phyloP scores from a whole-genome alignment of 2,888 invertebrate genomes.

The Hyppa rectilinea region DNA sequence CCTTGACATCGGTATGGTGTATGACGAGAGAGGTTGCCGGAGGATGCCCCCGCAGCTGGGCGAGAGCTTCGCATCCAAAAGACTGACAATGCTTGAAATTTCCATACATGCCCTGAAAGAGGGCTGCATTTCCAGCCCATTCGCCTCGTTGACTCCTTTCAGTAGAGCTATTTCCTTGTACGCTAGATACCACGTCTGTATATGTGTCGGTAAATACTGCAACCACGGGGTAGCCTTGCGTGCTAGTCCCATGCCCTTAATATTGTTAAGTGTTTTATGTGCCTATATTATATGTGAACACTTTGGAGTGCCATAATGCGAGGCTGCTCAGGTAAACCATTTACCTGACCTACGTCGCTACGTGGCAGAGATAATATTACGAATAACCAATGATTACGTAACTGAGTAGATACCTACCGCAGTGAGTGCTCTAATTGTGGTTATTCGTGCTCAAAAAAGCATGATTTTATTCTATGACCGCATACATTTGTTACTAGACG shows the following conservation, averaged over 20 bases:
- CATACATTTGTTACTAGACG: background rate
- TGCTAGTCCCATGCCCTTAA: slow-evolving; percentile 12
- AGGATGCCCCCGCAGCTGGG: slow-evolving; percentile 66
- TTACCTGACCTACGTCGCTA: no score
- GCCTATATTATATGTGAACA: slow-evolving; percentile 17
- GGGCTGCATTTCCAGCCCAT: slow-evolving; percentile 76
- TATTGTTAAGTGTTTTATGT: slow-evolving; percentile 30
- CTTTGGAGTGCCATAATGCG: background rate
- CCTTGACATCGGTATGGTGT: slow-evolving; percentile 70
- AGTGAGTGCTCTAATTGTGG: background rate
- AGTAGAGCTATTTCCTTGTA: slow-evolving; percentile 75
- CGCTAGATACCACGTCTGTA: slow-evolving; percentile 77
- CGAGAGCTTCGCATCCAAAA: slow-evolving; percentile 63
- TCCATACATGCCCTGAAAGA: slow-evolving; percentile 54
- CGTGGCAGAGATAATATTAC: background rate
- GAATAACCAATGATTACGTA: background rate
- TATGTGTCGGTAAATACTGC: slow-evolving; percentile 74
- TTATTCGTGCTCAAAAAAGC: background rate
- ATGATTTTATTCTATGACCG: background rate
- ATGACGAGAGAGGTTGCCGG: slow-evolving; percentile 77
- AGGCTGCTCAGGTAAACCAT: background rate
- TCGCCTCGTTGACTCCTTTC: slow-evolving; percentile 77
- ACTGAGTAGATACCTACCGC: no score
- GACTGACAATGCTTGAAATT: slow-evolving; percentile 67
- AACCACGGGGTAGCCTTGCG: slow-evolving; percentile 60